These are phyloP conservation scores for Aegithalos caudatus DNA, from an alignment of 2,113 vertebrate genomes.

Conservation along the genomic window DNA sequence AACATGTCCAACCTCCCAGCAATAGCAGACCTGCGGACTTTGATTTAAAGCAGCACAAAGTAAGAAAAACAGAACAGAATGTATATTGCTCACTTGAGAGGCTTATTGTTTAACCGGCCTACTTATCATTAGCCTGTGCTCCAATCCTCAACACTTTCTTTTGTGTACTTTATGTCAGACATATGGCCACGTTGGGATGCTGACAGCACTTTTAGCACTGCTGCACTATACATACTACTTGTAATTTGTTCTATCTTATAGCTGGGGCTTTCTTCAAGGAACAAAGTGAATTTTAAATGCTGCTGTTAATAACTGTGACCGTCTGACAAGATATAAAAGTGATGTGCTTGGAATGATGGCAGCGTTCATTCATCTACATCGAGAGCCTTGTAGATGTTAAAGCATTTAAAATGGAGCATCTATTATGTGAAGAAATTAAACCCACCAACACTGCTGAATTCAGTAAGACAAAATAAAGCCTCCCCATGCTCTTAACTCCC, in stretches of 20 bases:
- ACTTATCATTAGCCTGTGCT: constrained; percentile 20
- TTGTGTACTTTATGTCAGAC: constrained; percentile 51
- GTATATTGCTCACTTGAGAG: constrained; percentile 42
- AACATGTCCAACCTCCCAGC: constrained; percentile 59
- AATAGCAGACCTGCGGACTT: constrained; percentile 24
- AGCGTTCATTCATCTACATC: neutral
- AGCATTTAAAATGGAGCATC: neutral
- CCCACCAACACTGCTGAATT: neutral
- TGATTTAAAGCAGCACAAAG: constrained; percentile 50
- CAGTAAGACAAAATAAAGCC: neutral
- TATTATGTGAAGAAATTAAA: neutral
- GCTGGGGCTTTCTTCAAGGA: neutral
- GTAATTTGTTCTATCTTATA: constrained; percentile 15
- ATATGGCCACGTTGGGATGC: constrained; percentile 40
- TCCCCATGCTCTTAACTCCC: neutral
- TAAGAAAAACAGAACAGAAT: constrained; percentile 51
- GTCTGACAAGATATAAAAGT: neutral
- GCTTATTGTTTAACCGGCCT: constrained; percentile 7
- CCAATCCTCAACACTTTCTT: constrained; percentile 35
- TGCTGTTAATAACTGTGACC: neutral
- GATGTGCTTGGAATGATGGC: neutral
- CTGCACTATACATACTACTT: neutral
- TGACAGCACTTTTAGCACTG: constrained; percentile 52
- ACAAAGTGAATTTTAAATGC: constrained; percentile 44
- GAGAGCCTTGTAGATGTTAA: neutral